Conservation (phyloP, 1,140 invertebrate species). For the Drosophila lowei region DNA sequence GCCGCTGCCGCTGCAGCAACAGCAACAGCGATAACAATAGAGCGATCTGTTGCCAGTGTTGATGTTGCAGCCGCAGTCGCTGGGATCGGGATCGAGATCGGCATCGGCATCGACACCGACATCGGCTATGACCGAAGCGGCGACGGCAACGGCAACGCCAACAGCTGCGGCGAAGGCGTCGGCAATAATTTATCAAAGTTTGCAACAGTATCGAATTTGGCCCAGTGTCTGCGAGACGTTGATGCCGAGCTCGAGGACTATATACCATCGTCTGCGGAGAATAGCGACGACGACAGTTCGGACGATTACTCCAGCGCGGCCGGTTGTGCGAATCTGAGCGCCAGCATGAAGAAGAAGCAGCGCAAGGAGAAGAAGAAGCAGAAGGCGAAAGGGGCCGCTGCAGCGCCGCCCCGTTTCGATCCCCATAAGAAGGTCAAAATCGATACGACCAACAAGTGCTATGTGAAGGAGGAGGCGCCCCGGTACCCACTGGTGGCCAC, state of each 20-base stretch:
- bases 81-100: background rate
- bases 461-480: constrained; percentile 85
- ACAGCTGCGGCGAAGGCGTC: constrained; percentile 71
- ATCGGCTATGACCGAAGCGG: background rate
- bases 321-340: constrained; percentile 62
- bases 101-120: constrained; percentile 10
- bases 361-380: constrained; percentile 76
- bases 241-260: constrained; percentile 82
- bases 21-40: constrained; percentile 17
- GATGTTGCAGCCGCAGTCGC: constrained; percentile 16
- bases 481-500: constrained; percentile 85
- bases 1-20: no score
- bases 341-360: constrained; percentile 82
- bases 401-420: constrained; percentile 62
- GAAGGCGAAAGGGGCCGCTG: constrained; percentile 59
- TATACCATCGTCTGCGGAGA: constrained; percentile 78
- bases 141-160: constrained; percentile 37
- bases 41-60: constrained; percentile 31
- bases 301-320: constrained; percentile 70
- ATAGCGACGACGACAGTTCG: constrained; percentile 62
- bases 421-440: constrained; percentile 82
- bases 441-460: constrained; percentile 78
- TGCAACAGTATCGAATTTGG: constrained; percentile 83
- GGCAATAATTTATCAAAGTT: constrained; percentile 83
- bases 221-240: constrained; percentile 83